A percentile compares a stretch with the other conserved stretches of the same genome.
These are phyloP conservation scores for Mylabris sibirica DNA, from an alignment of 2,888 invertebrate species.

Conservation along the genomic window DNA sequence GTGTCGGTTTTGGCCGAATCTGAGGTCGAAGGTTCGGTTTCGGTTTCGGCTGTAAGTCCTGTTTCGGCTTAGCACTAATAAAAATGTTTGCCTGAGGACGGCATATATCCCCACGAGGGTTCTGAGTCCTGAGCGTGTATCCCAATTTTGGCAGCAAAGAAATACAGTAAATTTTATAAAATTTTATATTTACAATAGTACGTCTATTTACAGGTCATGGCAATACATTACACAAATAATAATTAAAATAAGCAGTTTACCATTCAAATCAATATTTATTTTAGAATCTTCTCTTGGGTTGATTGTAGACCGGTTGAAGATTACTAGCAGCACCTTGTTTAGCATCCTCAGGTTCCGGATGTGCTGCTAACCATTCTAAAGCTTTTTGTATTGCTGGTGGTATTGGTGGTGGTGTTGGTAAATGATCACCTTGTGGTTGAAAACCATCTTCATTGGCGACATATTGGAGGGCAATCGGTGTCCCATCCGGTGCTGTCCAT, in stretches of 20 bases:
- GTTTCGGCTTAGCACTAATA: no score
- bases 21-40: no score
- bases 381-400: conserved; percentile 77
- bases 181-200: conserved; percentile 13
- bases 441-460: conserved; percentile 77
- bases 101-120: no score
- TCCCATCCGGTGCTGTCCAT: conserved; percentile 74
- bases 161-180: neutral
- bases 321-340: conserved; percentile 51
- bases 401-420: conserved; percentile 82
- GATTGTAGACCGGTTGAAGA: conserved; percentile 32
- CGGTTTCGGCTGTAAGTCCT: no score
- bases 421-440: conserved; percentile 75
- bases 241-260: conserved; percentile 1
- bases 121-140: no score
- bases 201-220: conserved; percentile 11
- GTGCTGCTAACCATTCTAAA: conserved; percentile 69
- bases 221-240: neutral
- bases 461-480: conserved; percentile 69
- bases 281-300: conserved; percentile 24
- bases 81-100: no score
- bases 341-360: conserved; percentile 55
- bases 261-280: neutral
- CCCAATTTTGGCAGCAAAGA: no score
- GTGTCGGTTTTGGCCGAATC: no score